Percentiles rank a stretch among this genome's conserved stretches.
phyloP scores from a whole-genome alignment of 2,888 invertebrate genomes.

The Acheta domesticus region DNA sequence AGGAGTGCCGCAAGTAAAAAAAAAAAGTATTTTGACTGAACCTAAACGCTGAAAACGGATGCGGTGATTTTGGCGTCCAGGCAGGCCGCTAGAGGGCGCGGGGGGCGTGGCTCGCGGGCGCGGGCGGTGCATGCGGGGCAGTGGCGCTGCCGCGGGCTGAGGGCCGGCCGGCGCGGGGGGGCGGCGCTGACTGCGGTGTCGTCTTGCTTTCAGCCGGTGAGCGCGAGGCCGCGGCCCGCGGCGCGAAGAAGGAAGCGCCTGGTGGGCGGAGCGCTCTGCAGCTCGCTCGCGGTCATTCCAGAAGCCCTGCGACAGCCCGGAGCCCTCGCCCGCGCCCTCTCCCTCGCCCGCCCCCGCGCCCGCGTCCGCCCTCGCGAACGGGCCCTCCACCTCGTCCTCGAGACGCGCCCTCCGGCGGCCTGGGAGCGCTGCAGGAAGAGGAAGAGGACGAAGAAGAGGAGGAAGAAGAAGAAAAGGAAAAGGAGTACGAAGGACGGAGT shows the following conservation, averaged over 20 bases:
- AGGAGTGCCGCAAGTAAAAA: too few relatives aligned
- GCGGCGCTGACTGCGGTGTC: conserved; percentile 20
- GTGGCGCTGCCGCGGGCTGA: too few relatives aligned
- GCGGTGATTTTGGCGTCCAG: too few relatives aligned
- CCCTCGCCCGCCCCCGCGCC: not conserved
- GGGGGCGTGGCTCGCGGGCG: too few relatives aligned
- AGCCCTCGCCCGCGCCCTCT: not conserved
- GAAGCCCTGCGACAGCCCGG: not conserved
- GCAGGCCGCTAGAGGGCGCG: too few relatives aligned
- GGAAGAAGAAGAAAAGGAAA: not conserved
- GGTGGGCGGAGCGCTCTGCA: conserved; percentile 18
- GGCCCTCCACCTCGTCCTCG: not conserved
- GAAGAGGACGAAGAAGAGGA: not conserved
- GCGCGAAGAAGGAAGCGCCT: conserved; percentile 30
- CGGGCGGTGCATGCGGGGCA: too few relatives aligned
- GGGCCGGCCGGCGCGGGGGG: too few relatives aligned
- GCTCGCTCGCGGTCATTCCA: not conserved
- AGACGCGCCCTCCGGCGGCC: not conserved
- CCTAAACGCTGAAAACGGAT: too few relatives aligned
- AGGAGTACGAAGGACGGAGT: not conserved
- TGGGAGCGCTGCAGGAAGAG: not conserved
- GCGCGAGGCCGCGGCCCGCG: conserved; percentile 31
- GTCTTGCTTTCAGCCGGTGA: conserved; percentile 36
- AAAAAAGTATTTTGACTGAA: too few relatives aligned
- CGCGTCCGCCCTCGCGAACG: not conserved